These are phyloP conservation scores for Centruroides vittatus DNA, from an alignment of 1,140 invertebrate species.

Conservation along the genomic window DNA sequence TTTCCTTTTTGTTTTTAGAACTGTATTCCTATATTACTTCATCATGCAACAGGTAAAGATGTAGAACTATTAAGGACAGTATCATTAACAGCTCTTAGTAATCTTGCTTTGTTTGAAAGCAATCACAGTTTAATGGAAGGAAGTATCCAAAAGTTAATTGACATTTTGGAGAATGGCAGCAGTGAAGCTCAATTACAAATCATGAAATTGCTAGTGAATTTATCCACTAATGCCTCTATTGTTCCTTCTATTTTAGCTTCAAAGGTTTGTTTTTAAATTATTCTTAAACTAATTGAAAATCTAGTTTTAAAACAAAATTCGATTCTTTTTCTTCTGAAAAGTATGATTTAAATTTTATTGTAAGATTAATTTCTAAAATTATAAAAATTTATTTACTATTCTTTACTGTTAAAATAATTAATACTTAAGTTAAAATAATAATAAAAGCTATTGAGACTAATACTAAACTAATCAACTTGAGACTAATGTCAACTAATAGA, in stretches of 20 bases:
- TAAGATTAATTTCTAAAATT: no score
- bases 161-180: not conserved
- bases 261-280: not conserved
- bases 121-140: not conserved
- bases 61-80: not conserved
- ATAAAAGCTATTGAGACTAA: no score
- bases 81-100: not conserved
- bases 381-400: no score
- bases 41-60: not conserved
- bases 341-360: no score
- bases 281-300: no score
- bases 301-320: no score
- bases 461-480: no score
- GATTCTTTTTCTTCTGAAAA: no score
- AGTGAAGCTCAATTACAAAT: not conserved
- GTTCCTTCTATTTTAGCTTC: not conserved
- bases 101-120: not conserved
- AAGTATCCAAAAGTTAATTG: not conserved
- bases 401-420: no score
- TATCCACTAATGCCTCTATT: not conserved
- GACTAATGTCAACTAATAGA: no score
- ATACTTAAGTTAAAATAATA: no score
- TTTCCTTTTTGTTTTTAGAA: not conserved
- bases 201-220: not conserved
- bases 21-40: not conserved